Evolutionary conservation across 2,113 vertebrate genomes (phyloP), one percentile per base, ranked within the genome.

Genomic region (Oxygymnocypris stewartii): DNA sequence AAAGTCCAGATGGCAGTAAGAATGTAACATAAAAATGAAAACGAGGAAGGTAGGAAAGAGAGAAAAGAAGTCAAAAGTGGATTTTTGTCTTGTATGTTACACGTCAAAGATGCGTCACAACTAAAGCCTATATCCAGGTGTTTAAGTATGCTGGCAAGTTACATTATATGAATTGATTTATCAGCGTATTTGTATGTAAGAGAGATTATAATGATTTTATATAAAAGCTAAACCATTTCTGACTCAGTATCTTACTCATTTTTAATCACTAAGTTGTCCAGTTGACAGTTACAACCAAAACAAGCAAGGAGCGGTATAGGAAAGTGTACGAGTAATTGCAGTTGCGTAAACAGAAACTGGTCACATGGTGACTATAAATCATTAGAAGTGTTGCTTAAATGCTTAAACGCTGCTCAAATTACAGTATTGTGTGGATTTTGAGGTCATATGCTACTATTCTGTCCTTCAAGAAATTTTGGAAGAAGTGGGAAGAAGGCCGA

Each of bases 201-300:
- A 35, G 86, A 73, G 84, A 88, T 88, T 65, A 84, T 86, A 82
- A 82, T 87, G 85, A 92, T 92, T 94, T 92, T 88, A 92, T 83
- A 87, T 92, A 91, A 90, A 93, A 92, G 92, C 92, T 91, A 94
- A 93, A 94, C 93, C 92, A 90, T 82, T 91, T 90, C 91, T 92
- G 93, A 93, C 88, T 94, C 92, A 93, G 91, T 93, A 93, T 93
- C 90, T 94, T 92, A 94, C 90, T 94, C 92, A 95, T 91, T 91
- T 93, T 93, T 91, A 93, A 92, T 94, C 90, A 92, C 93, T 91
- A 89, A 54, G 86, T 84, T 88, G 54, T 82, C 57, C 74, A 76
- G 47, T 86, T 86, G 86, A 86, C 75, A 86, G 67, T 67, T 81
- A 73, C 59, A 59, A 87, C 54, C 28, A 86, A 89, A 89, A 80